A percentile compares a stretch with the other conserved stretches of the same genome.
Conservation (phyloP, 2,113 vertebrate genomes). For the Typhlomys cinereus region DNA sequence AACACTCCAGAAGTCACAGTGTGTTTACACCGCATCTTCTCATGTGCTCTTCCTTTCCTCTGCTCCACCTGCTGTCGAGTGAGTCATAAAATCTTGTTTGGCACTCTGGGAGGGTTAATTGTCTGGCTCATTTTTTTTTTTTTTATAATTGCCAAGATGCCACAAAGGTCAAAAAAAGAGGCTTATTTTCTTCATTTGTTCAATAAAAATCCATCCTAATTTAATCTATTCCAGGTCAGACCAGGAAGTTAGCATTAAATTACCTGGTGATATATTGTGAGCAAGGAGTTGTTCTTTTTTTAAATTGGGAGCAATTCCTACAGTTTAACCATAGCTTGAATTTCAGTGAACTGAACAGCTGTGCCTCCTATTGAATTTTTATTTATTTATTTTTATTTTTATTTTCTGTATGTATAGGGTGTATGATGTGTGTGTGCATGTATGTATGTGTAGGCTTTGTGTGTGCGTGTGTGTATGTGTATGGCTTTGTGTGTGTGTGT, state of each 20-base stretch:
- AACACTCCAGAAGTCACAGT: too few species aligned
- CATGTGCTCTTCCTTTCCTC: background rate
- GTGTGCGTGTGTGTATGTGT: background rate
- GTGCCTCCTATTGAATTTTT: background rate
- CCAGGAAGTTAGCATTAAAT: background rate
- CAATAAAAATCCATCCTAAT: conserved; percentile 1
- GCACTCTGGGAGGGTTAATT: background rate
- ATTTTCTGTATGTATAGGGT: too few species aligned
- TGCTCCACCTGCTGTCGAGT: background rate
- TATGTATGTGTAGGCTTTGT: background rate
- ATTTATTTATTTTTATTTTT: too few species aligned
- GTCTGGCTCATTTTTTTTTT: background rate
- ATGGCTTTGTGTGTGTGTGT: background rate
- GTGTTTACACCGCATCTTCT: background rate
- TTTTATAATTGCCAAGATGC: background rate
- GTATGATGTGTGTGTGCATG: background rate
- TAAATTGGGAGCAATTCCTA: background rate
- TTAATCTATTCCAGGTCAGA: background rate
- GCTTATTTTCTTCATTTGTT: background rate
- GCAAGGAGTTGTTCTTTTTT: background rate
- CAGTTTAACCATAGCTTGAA: background rate
- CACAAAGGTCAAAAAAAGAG: background rate
- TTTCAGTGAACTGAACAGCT: background rate
- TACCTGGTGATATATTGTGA: background rate
- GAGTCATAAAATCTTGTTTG: background rate